Conservation (phyloP, 2,113 vertebrate genomes). For the Brachirus orientalis region DNA sequence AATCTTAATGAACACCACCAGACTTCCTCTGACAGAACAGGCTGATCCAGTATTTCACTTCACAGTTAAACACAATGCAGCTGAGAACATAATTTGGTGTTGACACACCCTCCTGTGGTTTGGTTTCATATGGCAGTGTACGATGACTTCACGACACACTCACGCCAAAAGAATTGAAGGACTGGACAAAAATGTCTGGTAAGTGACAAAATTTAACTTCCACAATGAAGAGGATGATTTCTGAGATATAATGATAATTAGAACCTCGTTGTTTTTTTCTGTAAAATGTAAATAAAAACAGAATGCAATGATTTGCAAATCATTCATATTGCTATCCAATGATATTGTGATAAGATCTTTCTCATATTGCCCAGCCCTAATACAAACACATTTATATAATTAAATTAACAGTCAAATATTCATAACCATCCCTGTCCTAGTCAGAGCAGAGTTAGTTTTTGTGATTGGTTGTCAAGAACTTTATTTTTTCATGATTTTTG, state of each 20-base stretch:
- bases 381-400: too few species aligned
- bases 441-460: too few species aligned
- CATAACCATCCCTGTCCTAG: too few species aligned
- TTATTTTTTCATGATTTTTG: neutral
- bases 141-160: conserved; percentile 87
- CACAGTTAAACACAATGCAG: neutral
- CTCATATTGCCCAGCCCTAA: too few species aligned
- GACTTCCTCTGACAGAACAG: neutral
- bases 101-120: neutral
- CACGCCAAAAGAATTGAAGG: conserved; percentile 92
- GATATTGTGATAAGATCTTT: too few species aligned
- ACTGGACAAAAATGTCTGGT: conserved; percentile 94
- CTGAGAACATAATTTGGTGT: too few species aligned
- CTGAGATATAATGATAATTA: neutral
- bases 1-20: neutral
- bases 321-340: too few species aligned
- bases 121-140: conserved; percentile 64
- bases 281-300: too few species aligned
- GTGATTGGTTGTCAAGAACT: too few species aligned
- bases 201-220: conserved; percentile 57
- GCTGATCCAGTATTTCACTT: neutral
- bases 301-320: too few species aligned
- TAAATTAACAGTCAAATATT: too few species aligned
- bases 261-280: too few species aligned
- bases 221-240: neutral